Evolutionary conservation across 2,113 vertebrate species (phyloP).

Genomic region (Urocolius indicus): DNA sequence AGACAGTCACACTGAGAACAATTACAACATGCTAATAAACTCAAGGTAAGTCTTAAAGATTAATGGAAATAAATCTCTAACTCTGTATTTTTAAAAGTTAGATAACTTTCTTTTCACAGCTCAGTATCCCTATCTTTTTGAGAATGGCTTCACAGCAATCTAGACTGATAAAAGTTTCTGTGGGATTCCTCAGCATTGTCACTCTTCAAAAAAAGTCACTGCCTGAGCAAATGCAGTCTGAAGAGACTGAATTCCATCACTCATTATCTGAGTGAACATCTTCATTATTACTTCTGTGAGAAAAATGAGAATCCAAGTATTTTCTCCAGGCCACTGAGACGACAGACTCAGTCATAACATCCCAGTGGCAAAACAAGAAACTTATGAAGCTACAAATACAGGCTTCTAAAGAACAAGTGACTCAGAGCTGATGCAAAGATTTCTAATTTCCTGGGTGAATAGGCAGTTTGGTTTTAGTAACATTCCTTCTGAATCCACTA

Average conservation of each 20-base stretch:
- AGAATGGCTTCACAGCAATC: background rate
- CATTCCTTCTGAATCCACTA: background rate
- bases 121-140: background rate
- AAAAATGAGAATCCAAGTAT: background rate
- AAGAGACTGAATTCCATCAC: background rate
- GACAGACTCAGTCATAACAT: conserved; percentile 28
- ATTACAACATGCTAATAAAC: background rate
- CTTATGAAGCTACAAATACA: conserved; percentile 7
- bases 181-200: background rate
- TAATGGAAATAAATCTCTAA: background rate
- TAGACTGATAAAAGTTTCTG: rapidly evolving
- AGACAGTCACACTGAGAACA: background rate
- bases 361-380: conserved; percentile 38
- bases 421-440: conserved; percentile 56
- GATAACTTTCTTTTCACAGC: background rate
- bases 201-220: background rate
- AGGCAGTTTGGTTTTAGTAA: background rate
- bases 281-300: background rate
- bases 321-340: background rate
- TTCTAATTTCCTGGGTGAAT: conserved; percentile 54
- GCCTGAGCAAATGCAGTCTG: background rate
- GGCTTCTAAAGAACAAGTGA: conserved; percentile 36
- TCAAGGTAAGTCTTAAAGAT: background rate
- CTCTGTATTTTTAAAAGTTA: background rate
- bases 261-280: background rate